A percentile compares a stretch with the other conserved stretches of the same genome.
These are phyloP conservation scores for Triplophysa bombifrons DNA, from an alignment of 2,797 vertebrate genomes.

Conservation along the genomic window DNA sequence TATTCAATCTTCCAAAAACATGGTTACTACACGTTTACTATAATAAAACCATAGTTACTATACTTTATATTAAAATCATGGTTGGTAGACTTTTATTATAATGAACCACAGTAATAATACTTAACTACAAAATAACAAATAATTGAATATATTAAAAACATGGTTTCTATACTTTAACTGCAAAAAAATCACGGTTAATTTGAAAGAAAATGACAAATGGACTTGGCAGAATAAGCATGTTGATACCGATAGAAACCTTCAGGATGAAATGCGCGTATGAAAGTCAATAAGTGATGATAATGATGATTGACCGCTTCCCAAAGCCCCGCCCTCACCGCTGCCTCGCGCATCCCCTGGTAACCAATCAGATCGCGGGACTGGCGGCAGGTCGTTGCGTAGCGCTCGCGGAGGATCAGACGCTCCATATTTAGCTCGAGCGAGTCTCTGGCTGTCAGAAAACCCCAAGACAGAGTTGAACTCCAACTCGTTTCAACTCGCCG, in stretches of 20 bases:
- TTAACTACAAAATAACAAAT: no score
- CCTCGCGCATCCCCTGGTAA: neutral
- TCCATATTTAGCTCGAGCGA: constrained; percentile 81
- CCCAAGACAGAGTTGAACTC: constrained; percentile 16
- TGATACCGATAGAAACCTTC: neutral
- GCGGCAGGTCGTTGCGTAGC: constrained; percentile 69
- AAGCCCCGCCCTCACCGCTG: constrained; percentile 52
- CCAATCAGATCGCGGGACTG: constrained; percentile 49
- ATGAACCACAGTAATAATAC: no score
- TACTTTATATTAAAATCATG: no score
- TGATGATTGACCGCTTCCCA: neutral
- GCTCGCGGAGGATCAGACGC: constrained; percentile 76
- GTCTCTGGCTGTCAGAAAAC: constrained; percentile 64
- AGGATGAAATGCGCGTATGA: neutral
- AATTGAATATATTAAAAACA: no score
- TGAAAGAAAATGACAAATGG: no score
- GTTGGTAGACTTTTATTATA: no score
- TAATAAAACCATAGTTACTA: no score
- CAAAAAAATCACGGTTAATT: no score
- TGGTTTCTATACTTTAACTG: no score
- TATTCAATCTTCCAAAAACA: no score
- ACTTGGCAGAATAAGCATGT: no score
- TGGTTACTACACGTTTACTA: no score
- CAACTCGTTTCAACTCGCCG: neutral
- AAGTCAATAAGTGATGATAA: neutral